Evolutionary conservation across 2,113 vertebrate genomes (phyloP), one percentile per base, ranked within the genome.

Genomic region (Pseudonaja textilis): DNA sequence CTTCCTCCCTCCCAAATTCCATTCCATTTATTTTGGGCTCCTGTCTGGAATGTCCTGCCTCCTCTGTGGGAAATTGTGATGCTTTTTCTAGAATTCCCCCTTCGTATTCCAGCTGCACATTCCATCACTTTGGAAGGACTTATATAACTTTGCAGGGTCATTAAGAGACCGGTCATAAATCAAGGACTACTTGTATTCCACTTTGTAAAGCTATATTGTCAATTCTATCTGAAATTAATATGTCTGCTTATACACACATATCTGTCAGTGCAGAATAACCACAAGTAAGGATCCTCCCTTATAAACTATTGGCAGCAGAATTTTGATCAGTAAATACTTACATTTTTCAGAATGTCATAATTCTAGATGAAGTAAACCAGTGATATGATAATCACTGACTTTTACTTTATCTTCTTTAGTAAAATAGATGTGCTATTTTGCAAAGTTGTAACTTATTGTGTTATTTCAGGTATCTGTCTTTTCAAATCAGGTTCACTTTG

Each of bases 401-500:
- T 5, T 50, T 90, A 89, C 39, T 4, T 10, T 69, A 50, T n/a
- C 34, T 45, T 20, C 52, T 91, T 10, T 56, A n/a, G 42, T 47
- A 45, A 88, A 91, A 91, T 55, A 69, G 50, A 18, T 74, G 29
- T 34, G 29, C 8, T 85, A 50, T 59, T 34, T 57, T 59, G 6
- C 59, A 61, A 87, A 54, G 25, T 47, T 42, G n/a, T 50, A 20
- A n/a, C 39, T 87, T 85, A 25, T 87, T 87, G 14, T 12, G 16
- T 64, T 11, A 50, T 47, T 74, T 61, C 18, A 34, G 26, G 52
- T 85, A 88, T 26, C 18, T 47, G 8, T n/a, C 26, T 25, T 20
- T 93, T 42, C 29, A 91, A 87, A 93, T 74, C 47, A 39, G 14
- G 47, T 85, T 91, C 54, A 89, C 29, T 23, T n/a, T 59, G n/a